Evolutionary conservation across 2,797 vertebrate species (phyloP).

Genomic region (Lagorchestes hirsutus): DNA sequence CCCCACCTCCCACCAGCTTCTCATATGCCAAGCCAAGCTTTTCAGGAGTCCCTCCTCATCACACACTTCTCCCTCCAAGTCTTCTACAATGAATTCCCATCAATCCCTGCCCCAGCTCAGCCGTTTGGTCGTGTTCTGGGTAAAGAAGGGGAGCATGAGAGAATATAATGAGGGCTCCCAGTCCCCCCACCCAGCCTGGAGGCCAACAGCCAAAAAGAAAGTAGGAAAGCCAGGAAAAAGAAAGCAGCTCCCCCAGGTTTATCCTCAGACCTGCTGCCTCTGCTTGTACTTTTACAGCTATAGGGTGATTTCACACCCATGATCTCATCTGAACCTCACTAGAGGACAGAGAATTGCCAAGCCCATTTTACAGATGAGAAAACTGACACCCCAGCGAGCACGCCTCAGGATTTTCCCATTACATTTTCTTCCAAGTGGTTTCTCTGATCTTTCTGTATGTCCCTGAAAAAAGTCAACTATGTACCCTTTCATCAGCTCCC

Average conservation of each 20-base stretch:
- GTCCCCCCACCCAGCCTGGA: neutral
- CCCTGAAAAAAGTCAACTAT: neutral
- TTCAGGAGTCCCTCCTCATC: conserved; percentile 75
- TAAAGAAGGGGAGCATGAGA: neutral
- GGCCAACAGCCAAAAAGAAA: neutral
- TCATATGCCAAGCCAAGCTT: conserved; percentile 82
- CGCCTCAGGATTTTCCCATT: neutral
- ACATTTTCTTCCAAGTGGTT: neutral
- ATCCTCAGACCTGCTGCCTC: neutral
- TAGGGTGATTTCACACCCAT: neutral
- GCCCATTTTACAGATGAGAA: neutral
- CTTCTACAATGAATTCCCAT: conserved; percentile 46
- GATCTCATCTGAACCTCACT: neutral
- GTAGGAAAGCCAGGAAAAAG: neutral
- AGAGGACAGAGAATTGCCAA: neutral
- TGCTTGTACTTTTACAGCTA: neutral
- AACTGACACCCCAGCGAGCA: neutral
- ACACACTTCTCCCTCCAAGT: conserved; percentile 76
- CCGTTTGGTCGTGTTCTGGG: neutral
- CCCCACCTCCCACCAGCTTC: conserved; percentile 66
- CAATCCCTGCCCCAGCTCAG: conserved; percentile 18
- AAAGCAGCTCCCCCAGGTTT: neutral
- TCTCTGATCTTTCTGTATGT: neutral
- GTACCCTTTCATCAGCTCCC: neutral
- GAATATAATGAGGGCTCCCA: neutral